Evolutionary conservation across 2,888 invertebrate species (phyloP), one percentile per base, ranked within the genome.

Genomic region (Sinohyriopsis cumingii): DNA sequence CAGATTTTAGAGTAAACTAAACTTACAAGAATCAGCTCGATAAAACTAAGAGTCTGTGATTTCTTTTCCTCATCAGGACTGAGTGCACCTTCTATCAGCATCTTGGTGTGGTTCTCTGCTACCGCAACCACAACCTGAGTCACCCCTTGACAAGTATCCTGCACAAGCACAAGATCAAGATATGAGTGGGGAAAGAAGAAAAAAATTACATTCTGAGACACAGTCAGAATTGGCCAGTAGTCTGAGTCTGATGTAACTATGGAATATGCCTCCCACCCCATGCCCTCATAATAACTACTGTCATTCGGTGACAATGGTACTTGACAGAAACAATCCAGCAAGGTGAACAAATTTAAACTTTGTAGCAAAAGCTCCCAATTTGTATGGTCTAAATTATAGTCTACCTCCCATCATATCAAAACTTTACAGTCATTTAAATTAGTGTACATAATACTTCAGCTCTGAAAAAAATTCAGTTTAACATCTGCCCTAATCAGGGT

Each of bases 71-170:
- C 82, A 59, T 91, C 91, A 4, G 90, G 90, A 25, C 80, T 76
- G 45, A 91, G 87, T 2, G 93, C 84, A 69, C 92, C 91, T 20
- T 92, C 87, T 24, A 94, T 89, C 28, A 94, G 90, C 7, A 91
- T 82, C 57, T 91, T 90, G 60, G 94, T 92, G 90, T 95, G 95
- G 22, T 93, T 92, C 86, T 95, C 95, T 33, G 93, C 94, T 5
- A 94, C 90, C 1, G 93, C 92, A 82, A 90, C 84, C 80, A 91
- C 84, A 57, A 91, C 81, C 71, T 87, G 86, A 68, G 88, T 88
- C 19, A 91, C 79, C n/a, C 88, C 86, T 56, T 86, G 85, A 69
- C 87, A 87, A 25, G 82, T 83, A 83, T 96, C 95, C 94, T 94
- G 89, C 20, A 80, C 75, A 61, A 25, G 18, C 45, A 18, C 5